phyloP scores from a whole-genome alignment of 2,797 vertebrate species.

The Oreochromis mossambicus region DNA sequence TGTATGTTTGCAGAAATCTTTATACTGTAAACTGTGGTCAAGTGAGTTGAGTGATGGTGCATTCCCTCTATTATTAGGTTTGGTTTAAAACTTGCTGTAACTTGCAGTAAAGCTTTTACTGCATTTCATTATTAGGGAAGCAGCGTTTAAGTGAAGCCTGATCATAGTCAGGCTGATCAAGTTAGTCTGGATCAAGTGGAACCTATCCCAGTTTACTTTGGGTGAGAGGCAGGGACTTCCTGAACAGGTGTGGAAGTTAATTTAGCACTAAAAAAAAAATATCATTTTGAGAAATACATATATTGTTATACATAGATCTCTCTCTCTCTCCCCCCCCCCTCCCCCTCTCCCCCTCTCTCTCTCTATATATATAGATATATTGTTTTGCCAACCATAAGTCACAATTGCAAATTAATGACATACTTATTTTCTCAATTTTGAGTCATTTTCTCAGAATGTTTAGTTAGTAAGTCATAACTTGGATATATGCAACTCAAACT shows the following conservation, averaged over 20 bases:
- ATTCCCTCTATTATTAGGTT: neutral
- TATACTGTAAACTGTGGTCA: neutral
- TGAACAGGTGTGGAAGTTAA: neutral
- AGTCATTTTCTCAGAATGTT: neutral
- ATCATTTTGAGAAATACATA: neutral
- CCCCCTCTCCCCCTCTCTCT: no score
- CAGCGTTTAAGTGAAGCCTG: neutral
- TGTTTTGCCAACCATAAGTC: neutral
- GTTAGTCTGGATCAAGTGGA: neutral
- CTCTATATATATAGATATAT: no score
- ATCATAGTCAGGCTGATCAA: neutral
- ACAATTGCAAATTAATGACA: accelerated
- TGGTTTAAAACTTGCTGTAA: neutral
- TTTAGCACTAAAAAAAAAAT: neutral
- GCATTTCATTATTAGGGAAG: neutral
- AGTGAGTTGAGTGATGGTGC: neutral
- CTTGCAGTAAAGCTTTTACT: neutral
- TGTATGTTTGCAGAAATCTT: neutral
- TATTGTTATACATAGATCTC: neutral
- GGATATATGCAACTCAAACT: neutral
- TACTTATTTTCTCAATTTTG: neutral
- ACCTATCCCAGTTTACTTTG: neutral
- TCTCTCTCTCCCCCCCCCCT: no score
- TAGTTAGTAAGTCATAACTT: neutral
- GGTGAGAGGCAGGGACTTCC: neutral